Evolutionary conservation across 1,140 invertebrate genomes (phyloP).

Genomic region (Drosophila lowei): DNA sequence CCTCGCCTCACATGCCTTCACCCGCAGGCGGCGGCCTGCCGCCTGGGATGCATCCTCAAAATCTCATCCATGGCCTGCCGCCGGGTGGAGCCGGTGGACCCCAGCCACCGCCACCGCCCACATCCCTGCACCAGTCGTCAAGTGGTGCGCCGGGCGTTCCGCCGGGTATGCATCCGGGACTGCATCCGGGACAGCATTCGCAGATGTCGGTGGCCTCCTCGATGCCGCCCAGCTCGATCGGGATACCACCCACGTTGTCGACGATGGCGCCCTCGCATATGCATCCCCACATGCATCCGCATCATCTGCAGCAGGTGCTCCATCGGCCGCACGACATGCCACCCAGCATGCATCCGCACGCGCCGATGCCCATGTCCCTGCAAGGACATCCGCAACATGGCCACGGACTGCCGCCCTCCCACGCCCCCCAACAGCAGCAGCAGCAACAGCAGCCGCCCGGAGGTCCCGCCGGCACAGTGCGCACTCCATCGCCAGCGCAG

Average conservation of each 20-base stretch:
- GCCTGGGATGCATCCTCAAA: slow-evolving; percentile 85
- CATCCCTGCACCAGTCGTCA: slow-evolving; percentile 58
- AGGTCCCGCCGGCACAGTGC: slow-evolving; percentile 82
- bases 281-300: slow-evolving; percentile 74
- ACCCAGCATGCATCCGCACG: slow-evolving; percentile 71
- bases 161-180: slow-evolving; percentile 57
- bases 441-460: slow-evolving; percentile 79
- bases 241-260: slow-evolving; percentile 66
- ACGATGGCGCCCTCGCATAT: slow-evolving; percentile 71
- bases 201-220: slow-evolving; percentile 65
- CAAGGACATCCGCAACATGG: slow-evolving; percentile 69
- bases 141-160: slow-evolving; percentile 50
- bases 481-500: slow-evolving; percentile 78
- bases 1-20: slow-evolving; percentile 79
- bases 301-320: slow-evolving; percentile 61
- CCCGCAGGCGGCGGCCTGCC: slow-evolving; percentile 70
- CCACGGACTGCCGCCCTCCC: slow-evolving; percentile 59
- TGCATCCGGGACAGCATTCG: slow-evolving; percentile 65
- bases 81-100: slow-evolving; percentile 32
- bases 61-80: slow-evolving; percentile 84
- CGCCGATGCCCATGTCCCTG: slow-evolving; percentile 71
- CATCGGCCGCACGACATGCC: slow-evolving; percentile 77
- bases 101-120: slow-evolving; percentile 54
- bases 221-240: slow-evolving; percentile 56
- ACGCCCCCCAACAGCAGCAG: slow-evolving; percentile 80